Base-by-base conservation (phyloP, 2,113 vertebrate genomes). In the Grammomys surdaster region DNA sequence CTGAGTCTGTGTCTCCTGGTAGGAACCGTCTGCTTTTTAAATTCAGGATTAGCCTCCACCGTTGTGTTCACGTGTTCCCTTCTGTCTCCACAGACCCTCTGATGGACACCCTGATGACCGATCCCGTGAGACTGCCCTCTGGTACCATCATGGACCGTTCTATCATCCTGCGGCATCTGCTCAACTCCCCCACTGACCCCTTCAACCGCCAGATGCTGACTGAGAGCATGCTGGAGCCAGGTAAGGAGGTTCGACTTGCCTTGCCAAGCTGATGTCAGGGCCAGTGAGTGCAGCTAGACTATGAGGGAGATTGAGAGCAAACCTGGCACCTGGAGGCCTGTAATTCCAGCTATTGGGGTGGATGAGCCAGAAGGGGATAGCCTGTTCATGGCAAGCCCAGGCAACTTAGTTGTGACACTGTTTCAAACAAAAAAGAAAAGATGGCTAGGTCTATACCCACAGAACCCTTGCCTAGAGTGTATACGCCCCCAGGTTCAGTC, bases 61-160 rank as follows among this genome's bases (percentile, higher is more conserved):
- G 4, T 16, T 31, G 36, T 28, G 17, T 46, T 17, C 3, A 6
- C n/a, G 16, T 24, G 65, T 51, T 84, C 10, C 4, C 78, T 82
- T 89, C 9, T 97, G 78, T 95, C 63, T 84, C 93, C 65, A 85
- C 97, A 99, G 99, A 99, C 97, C 99, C 99, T 0, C 98, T 99
- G 88, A 99, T 99, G 99, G 99, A 99, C 98, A 99, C 99, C 1
- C 98, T 99, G 95, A 99, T 99, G 99, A 99, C 99, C 0, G 99
- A 99, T 96, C 99, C 99, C 0, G 99, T 99, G 98, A 99, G 99
- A 33, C 98, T 99, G 97, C 99, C 99, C 10, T 99, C 99, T 0
- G 99, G 99, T 87, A 99, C 99, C 40, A 98, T 99, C 96, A 99
- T 99, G 99, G 99, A 99, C 98, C 98, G 99, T 95, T 99, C 99